These are phyloP conservation scores for Muscicapa striata DNA, from an alignment of 2,797 vertebrate species.

Conservation along the genomic window DNA sequence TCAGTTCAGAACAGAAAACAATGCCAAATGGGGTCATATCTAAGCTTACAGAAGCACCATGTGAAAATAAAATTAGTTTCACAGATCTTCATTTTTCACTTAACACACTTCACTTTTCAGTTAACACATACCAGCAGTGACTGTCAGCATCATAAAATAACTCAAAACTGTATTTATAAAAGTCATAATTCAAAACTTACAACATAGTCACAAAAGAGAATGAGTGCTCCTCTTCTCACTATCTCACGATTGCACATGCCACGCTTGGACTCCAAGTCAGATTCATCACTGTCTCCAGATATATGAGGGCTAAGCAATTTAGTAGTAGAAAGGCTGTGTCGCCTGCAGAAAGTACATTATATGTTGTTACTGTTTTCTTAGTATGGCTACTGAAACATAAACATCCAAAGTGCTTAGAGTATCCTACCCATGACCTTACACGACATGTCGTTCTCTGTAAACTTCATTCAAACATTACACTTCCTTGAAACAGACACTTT, in stretches of 20 bases:
- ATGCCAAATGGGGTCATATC: background rate
- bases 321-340: conserved; percentile 92
- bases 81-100: background rate
- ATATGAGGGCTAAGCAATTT: conserved; percentile 89
- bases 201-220: conserved; percentile 98
- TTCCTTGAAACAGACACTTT: background rate
- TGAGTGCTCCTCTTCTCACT: conserved; percentile 91
- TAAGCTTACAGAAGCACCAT: background rate
- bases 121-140: background rate
- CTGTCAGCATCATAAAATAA: background rate
- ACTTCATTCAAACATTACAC: background rate
- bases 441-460: background rate
- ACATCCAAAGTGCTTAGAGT: background rate
- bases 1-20: background rate
- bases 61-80: background rate
- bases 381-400: background rate
- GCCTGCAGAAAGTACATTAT: conserved; percentile 72
- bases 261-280: conserved; percentile 76
- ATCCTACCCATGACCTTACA: background rate
- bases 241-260: conserved; percentile 93
- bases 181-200: conserved; percentile 77
- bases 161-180: background rate
- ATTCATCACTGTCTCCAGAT: conserved; percentile 82
- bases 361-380: background rate
- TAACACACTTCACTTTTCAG: background rate